Base-by-base conservation (phyloP, 2,797 vertebrate genomes). In the Crypturellus tataupa region DNA sequence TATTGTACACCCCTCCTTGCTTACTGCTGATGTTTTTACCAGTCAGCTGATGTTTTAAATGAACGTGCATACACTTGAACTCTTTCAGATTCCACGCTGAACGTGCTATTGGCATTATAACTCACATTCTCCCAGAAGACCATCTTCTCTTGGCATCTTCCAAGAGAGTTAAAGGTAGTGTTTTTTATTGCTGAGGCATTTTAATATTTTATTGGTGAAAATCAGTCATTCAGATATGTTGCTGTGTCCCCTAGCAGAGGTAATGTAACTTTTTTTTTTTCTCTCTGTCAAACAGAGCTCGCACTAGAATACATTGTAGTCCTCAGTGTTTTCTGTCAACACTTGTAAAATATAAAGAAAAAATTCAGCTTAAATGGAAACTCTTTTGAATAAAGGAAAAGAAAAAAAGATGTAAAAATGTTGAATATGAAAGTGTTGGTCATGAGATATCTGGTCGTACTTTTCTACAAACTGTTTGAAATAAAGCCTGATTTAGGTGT, bases 21-120 rank as follows among this genome's bases (percentile, higher is more conserved):
- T 65, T 65, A 65, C 17, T 29, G 29, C 44, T 35, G 11, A 37
- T 44, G 23, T 29, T 73, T 29, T 65, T 19, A 12, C 76, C 6
- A 23, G n/a, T 49, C 5, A 56, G 12, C 67, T 79, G 46, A 24
- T 69, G 49, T 12, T 1, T 8, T 56, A 27, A 21, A 31, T 75
- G 8, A 73, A 42, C 90, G 73, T 76, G 21, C 81, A 19, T 21
- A 0, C 85, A 44, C 92, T 53, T 93, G 1, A 59, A 62, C 95
- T 67, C 93, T 96, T 97, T 53, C 97, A 99, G 99, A 97, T 99
- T 99, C 97, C 99, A 99, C n/a, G 99, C 99, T 96, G 99, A 99
- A 98, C 99, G 99, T 98, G 99, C 99, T 98, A 99, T 99, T 98
- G 99, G 99, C 97, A 99, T 99, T 98, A 99, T 99, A 96, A 99